Evolutionary conservation across 2,797 vertebrate species (phyloP).

Genomic region (Acrossocheilus wenchowensis): DNA sequence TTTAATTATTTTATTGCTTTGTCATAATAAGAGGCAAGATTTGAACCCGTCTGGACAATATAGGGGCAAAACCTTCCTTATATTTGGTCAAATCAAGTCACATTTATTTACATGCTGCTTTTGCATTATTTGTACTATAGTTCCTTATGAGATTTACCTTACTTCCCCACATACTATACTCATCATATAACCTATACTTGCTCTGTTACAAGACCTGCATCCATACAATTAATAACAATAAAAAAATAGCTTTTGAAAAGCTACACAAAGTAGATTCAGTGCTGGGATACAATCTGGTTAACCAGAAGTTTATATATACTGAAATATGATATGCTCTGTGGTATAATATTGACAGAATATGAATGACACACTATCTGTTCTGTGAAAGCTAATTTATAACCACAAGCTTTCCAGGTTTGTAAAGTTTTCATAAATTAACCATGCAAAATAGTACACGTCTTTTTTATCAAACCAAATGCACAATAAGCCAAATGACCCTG

Average conservation of each 20-base stretch:
- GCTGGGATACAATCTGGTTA: background rate
- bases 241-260: background rate
- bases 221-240: background rate
- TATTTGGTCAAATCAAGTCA: background rate
- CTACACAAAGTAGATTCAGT: background rate
- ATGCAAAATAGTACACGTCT: slow-evolving; percentile 34
- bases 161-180: background rate
- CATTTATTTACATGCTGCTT: background rate
- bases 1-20: background rate
- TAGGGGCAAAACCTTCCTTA: background rate
- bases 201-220: background rate
- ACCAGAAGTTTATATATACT: background rate
- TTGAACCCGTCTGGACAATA: background rate
- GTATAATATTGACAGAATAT: background rate
- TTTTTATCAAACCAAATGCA: slow-evolving; percentile 3
- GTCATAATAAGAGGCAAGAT: background rate
- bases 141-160: too few species aligned
- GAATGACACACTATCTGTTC: slow-evolving; percentile 21
- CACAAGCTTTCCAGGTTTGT: background rate
- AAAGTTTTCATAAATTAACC: background rate
- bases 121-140: background rate
- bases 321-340: background rate
- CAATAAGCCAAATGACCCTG: background rate
- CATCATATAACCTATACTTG: background rate
- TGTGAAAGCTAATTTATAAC: background rate